Conservation (phyloP, 2,888 invertebrate species). For the Rambutsinella grinnellia region DNA sequence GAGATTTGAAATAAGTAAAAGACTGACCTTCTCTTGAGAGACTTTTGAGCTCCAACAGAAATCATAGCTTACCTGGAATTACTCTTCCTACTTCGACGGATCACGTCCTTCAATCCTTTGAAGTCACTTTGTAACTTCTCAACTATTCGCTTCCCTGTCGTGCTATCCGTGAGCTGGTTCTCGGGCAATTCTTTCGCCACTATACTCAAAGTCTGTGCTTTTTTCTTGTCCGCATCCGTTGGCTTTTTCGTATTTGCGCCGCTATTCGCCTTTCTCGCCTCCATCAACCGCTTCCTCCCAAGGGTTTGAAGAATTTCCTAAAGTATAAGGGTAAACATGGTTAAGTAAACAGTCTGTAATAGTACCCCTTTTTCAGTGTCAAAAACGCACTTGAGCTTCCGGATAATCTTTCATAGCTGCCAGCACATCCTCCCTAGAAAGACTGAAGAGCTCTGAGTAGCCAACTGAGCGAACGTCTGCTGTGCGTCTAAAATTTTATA, state of each 20-base stretch:
- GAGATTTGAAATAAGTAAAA: not conserved
- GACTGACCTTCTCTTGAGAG: not conserved
- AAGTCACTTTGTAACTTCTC: conserved; percentile 88
- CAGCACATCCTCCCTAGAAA: conserved; percentile 93
- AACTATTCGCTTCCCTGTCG: conserved; percentile 80
- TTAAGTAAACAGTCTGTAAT: not conserved
- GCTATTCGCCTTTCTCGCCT: conserved; percentile 74
- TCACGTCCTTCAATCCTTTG: conserved; percentile 77
- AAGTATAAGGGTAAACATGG: conserved; percentile 8
- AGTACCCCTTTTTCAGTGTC: not conserved
- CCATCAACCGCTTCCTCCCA: conserved; percentile 87
- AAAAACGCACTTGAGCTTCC: conserved; percentile 81
- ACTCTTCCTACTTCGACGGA: conserved; percentile 73
- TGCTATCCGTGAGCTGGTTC: conserved; percentile 71
- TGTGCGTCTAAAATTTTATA: conserved; percentile 78
- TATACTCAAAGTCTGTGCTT: conserved; percentile 62
- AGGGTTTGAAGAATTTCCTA: conserved; percentile 88
- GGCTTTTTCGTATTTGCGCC: conserved; percentile 58
- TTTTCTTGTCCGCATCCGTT: conserved; percentile 24
- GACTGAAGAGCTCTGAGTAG: conserved; percentile 93
- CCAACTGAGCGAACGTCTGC: conserved; percentile 97
- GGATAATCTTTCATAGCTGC: conserved; percentile 98
- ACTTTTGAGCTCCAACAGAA: not conserved
- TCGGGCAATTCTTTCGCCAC: conserved; percentile 23
- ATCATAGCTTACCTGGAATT: conserved; percentile 66